A percentile compares a stretch with the other conserved stretches of the same genome.
These are phyloP conservation scores for Rhinella marina DNA, from an alignment of 2,797 vertebrate species.

Conservation along the genomic window DNA sequence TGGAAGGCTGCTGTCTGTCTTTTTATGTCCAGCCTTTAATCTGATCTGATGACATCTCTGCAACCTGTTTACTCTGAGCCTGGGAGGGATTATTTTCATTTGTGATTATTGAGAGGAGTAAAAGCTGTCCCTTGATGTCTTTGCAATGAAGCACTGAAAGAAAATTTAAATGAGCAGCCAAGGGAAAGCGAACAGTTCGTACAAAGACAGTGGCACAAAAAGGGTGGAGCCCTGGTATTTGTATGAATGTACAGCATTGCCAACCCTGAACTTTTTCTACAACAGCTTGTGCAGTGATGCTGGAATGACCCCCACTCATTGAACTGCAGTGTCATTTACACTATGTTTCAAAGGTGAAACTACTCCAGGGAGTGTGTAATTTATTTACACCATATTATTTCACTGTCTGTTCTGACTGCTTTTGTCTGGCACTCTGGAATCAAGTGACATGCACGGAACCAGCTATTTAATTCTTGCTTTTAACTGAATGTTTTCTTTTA, in stretches of 20 bases:
- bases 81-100: slow-evolving; percentile 60
- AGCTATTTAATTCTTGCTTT: slow-evolving; percentile 12
- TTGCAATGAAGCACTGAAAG: slow-evolving; percentile 28
- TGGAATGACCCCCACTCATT: neutral
- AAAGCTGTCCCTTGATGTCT: slow-evolving; percentile 59
- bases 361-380: slow-evolving; percentile 26
- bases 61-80: slow-evolving; percentile 66
- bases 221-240: slow-evolving; percentile 68
- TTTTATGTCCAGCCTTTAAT: slow-evolving; percentile 45
- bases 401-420: slow-evolving; percentile 26
- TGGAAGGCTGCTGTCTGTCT: slow-evolving; percentile 19
- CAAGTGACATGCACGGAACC: slow-evolving; percentile 46
- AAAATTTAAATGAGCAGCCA: slow-evolving; percentile 63
- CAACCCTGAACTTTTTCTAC: slow-evolving; percentile 54
- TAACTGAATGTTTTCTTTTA: slow-evolving; percentile 41
- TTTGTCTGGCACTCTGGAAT: slow-evolving; percentile 11
- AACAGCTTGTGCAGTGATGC: neutral
- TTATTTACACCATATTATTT: slow-evolving; percentile 40
- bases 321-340: slow-evolving; percentile 9
- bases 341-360: slow-evolving; percentile 35
- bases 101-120: slow-evolving; percentile 40
- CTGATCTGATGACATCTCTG: slow-evolving; percentile 57
- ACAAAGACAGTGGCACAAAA: slow-evolving; percentile 64
- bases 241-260: slow-evolving; percentile 42
- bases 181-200: slow-evolving; percentile 57